Evolutionary conservation across 1,140 invertebrate genomes (phyloP).

Genomic region (Philotrypesis tridentata): DNA sequence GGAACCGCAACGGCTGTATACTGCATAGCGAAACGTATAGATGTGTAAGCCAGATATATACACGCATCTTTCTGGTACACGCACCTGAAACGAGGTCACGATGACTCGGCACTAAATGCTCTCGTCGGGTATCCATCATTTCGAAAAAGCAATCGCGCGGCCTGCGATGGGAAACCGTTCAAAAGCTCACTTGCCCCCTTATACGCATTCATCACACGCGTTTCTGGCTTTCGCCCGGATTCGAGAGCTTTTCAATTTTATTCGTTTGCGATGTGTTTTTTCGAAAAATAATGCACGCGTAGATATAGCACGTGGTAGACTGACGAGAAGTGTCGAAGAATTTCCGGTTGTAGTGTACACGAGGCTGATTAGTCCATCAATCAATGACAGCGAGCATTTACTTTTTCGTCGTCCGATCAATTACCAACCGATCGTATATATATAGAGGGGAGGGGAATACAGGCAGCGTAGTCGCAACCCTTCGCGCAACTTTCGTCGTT

Average conservation of each 20-base stretch:
- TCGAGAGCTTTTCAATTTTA: slow-evolving; percentile 34
- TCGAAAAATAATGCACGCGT: neutral
- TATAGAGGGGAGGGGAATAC: slow-evolving; percentile 28
- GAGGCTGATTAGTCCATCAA: slow-evolving; percentile 67
- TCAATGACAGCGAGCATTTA: slow-evolving; percentile 63
- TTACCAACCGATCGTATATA: slow-evolving; percentile 63
- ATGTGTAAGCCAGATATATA: neutral
- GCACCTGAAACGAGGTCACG: neutral
- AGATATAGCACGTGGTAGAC: too few species aligned
- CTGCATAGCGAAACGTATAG: too few species aligned
- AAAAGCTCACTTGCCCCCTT: slow-evolving; percentile 18
- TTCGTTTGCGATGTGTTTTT: neutral
- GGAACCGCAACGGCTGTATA: too few species aligned
- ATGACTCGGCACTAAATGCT: slow-evolving; percentile 5
- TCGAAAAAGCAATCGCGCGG: slow-evolving; percentile 8
- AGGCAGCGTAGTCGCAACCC: neutral
- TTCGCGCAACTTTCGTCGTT: slow-evolving; percentile 2
- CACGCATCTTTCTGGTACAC: neutral
- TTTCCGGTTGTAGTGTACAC: neutral
- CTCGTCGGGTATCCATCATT: slow-evolving; percentile 28
- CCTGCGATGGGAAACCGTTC: neutral
- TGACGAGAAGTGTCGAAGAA: neutral
- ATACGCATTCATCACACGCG: slow-evolving; percentile 11
- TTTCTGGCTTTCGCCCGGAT: slow-evolving; percentile 1
- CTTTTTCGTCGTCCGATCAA: slow-evolving; percentile 63